These are phyloP conservation scores for Synanceia verrucosa DNA, from an alignment of 2,797 vertebrate genomes.

Conservation along the genomic window DNA sequence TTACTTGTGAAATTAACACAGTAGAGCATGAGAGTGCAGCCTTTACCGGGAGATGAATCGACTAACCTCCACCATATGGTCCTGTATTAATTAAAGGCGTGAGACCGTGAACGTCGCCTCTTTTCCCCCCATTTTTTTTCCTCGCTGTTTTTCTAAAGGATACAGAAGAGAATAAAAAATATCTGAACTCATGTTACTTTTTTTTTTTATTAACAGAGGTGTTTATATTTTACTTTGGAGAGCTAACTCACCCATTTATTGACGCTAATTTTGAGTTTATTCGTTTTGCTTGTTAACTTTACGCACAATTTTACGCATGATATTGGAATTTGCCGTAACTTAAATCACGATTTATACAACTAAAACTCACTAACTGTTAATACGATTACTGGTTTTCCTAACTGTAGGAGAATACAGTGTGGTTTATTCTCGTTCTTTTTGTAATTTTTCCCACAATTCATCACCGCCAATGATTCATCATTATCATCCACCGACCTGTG, in stretches of 20 bases:
- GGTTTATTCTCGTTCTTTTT: not conserved
- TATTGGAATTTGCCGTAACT: rapidly evolving
- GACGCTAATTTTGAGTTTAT: rapidly evolving
- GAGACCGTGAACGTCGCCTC: conserved; percentile 54
- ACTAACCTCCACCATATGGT: conserved; percentile 64
- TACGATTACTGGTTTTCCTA: no score
- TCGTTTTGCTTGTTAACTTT: not conserved
- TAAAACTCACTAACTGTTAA: no score
- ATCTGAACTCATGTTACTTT: not conserved
- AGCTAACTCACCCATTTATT: not conserved
- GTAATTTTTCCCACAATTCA: conserved; percentile 38
- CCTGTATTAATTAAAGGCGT: conserved; percentile 63
- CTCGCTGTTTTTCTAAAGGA: not conserved
- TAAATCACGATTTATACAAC: not conserved
- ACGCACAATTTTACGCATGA: not conserved
- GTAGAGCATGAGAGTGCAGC: conserved; percentile 61
- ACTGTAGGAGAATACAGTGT: not conserved
- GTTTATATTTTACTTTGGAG: not conserved
- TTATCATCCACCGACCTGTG: conserved; percentile 63
- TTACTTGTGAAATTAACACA: conserved; percentile 67
- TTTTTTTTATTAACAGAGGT: not conserved
- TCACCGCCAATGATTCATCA: conserved; percentile 59
- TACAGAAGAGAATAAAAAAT: not conserved
- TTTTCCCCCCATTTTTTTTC: not conserved
- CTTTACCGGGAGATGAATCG: conserved; percentile 62